Evolutionary conservation across 2,113 vertebrate species (phyloP), one percentile per base, ranked within the genome.

Genomic region (Nyctibius bracteatus): DNA sequence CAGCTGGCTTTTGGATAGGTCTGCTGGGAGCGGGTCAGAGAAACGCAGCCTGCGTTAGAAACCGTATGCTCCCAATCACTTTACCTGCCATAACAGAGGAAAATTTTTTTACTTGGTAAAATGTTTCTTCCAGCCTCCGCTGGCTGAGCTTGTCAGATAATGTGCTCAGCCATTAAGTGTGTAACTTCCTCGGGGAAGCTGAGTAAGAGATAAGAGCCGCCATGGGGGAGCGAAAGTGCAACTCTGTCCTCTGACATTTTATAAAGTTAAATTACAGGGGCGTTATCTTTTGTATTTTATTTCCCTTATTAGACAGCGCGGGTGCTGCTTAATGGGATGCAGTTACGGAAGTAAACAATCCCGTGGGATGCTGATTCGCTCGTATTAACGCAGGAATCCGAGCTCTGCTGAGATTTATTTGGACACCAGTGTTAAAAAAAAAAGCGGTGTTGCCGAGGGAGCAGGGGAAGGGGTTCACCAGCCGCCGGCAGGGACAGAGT

Each of bases 231-330:
- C 12, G 20, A 9, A 79, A 97, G 94, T 23, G 86, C 83, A 49
- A 57, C 78, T 86, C 66, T 1, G 63, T 86, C 83, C 81, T 85
- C 86, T 92, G 90, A 49, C 81, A 78, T 92, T 95, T 86, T n/a
- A 35, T 25, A 14, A 91, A 94, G 95, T 93, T 94, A 90, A 88
- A 97, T 94, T 91, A 73, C 24, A 30, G 83, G 77, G 77, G 51
- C 22, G 71, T 94, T 80, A 80, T 67, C 82, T 84, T 74, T 21
- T 28, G 28, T 62, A 16, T 49, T 92, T 79, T 47, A 77, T 95
- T 84, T 66, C 81, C 54, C 73, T 77, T 80, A 77, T 85, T 83
- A 90, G 62, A 27, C 71, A 39, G 87, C 6, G 8, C 35, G 19
- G 73, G 47, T 71, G 65, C 61, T 14, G 65, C 63, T 93, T 82